Conservation (phyloP, 1,140 invertebrate genomes). For the Harpegnathos saltator region DNA sequence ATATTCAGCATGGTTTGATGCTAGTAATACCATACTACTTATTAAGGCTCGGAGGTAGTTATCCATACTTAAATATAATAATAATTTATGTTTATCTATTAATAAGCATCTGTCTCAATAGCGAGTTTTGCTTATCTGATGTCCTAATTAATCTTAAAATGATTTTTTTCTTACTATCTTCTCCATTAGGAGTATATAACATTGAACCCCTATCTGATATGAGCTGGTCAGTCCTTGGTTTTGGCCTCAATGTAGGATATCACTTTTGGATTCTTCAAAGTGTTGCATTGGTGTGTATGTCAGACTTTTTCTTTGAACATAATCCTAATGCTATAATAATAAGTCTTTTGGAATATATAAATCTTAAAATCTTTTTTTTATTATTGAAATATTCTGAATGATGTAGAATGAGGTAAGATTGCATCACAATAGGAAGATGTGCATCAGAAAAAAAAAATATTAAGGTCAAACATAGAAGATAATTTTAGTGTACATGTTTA, state of each 20-base stretch:
- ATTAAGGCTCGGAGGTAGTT: constrained; percentile 92
- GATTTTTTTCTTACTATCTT: constrained; percentile 40
- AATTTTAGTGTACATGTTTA: not conserved
- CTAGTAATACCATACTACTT: constrained; percentile 97
- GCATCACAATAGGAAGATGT: no score
- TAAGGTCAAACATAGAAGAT: not conserved
- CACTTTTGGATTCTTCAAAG: constrained; percentile 94
- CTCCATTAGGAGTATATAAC: constrained; percentile 92
- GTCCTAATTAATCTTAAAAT: not conserved
- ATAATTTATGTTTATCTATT: not conserved
- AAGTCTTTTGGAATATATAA: no score
- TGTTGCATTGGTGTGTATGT: constrained; percentile 91
- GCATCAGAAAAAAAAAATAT: not conserved
- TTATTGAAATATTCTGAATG: no score
- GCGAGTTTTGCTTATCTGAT: not conserved
- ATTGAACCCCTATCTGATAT: constrained; percentile 93
- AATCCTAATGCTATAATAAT: not conserved
- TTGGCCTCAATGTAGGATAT: constrained; percentile 93
- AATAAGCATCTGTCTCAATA: not conserved
- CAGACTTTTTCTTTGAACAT: not conserved
- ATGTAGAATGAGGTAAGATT: no score
- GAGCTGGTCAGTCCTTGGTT: constrained; percentile 93
- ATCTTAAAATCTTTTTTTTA: no score
- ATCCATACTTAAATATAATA: constrained; percentile 32
- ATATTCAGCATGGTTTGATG: constrained; percentile 97